Percentiles rank a stretch among this genome's conserved stretches.
Evolutionary conservation across 2,113 vertebrate species (phyloP).

Genomic region (Anhinga anhinga): DNA sequence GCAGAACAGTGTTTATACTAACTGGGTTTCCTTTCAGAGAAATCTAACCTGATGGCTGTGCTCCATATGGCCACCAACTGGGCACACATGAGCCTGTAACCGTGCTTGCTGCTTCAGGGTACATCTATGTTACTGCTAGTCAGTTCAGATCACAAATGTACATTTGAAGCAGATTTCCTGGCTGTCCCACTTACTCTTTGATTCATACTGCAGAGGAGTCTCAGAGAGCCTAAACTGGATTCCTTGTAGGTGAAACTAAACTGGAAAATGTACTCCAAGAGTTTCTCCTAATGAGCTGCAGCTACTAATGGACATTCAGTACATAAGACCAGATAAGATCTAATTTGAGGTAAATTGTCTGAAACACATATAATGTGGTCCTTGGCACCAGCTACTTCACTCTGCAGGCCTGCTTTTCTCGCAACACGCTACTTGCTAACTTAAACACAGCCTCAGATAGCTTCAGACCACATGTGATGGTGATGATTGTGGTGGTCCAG

Average conservation of each 20-base stretch:
- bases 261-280: neutral
- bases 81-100: neutral
- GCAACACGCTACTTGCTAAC: neutral
- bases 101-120: neutral
- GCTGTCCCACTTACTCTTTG: neutral
- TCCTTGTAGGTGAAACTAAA: neutral
- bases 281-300: neutral
- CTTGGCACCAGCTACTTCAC: neutral
- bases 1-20: neutral
- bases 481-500: neutral
- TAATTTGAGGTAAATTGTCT: neutral
- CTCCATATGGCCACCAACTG: neutral
- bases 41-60: neutral
- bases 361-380: neutral
- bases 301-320: neutral
- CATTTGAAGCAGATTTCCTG: neutral
- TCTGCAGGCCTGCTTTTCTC: neutral
- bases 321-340: neutral
- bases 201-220: neutral
- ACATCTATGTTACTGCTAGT: rapidly evolving
- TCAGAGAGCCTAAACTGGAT: neutral
- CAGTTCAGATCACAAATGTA: neutral
- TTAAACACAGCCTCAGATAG: neutral
- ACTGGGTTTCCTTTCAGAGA: neutral
- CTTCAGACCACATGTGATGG: neutral